Percentiles rank a stretch among this genome's conserved stretches.
These are phyloP conservation scores for Girardinichthys multiradiatus DNA, from an alignment of 2,113 vertebrate species.

Conservation along the genomic window DNA sequence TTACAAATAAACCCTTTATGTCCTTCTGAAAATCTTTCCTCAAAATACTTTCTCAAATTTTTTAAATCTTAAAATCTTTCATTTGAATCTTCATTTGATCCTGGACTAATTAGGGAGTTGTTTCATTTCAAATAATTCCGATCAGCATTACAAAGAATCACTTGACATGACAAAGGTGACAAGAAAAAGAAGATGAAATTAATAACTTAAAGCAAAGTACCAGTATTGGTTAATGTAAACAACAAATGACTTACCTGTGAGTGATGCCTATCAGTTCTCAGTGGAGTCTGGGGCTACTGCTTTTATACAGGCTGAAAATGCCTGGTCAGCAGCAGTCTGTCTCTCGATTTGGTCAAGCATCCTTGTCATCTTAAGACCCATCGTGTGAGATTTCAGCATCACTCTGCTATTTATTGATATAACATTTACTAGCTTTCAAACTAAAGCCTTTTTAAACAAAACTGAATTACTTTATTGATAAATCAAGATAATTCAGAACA, in stretches of 20 bases:
- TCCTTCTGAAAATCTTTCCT: neutral
- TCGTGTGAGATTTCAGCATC: conserved; percentile 33
- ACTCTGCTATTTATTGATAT: conserved; percentile 24
- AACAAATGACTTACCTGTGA: conserved; percentile 61
- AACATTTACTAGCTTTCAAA: conserved; percentile 6
- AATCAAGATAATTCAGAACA: neutral
- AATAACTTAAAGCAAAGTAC: neutral
- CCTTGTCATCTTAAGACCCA: conserved; percentile 46
- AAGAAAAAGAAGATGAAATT: neutral
- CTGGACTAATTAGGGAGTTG: neutral
- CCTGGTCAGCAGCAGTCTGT: conserved; percentile 50
- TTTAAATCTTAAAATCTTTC: neutral
- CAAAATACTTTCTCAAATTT: neutral
- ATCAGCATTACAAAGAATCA: neutral
- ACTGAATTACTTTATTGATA: neutral
- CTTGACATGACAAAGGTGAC: neutral
- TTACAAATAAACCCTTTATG: too few species aligned
- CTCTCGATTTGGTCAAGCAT: conserved; percentile 70
- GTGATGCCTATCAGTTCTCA: conserved; percentile 58
- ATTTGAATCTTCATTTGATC: neutral
- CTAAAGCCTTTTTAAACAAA: neutral
- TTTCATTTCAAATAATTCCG: neutral
- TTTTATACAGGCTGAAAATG: conserved; percentile 62
- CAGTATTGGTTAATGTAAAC: conserved; percentile 1
- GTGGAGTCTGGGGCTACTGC: conserved; percentile 40